Percentiles rank a stretch among this genome's conserved stretches.
Evolutionary conservation across 1,140 invertebrate genomes (phyloP).

Genomic region (Alviniconcha marisindica): DNA sequence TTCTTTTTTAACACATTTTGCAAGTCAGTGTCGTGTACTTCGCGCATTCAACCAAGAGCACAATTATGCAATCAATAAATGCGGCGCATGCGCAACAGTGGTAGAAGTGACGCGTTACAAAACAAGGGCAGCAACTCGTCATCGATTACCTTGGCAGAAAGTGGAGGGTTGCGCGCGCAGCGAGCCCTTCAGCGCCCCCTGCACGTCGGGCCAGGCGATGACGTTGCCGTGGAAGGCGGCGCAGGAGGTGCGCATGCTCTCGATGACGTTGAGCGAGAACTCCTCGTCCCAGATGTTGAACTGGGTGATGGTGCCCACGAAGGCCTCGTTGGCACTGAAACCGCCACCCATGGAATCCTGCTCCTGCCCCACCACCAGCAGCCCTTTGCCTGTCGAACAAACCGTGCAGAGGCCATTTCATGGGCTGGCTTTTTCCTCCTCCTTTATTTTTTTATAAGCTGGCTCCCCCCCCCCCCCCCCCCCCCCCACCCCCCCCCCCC

Average conservation of each 20-base stretch:
- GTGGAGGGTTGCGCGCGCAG: slow-evolving; percentile 71
- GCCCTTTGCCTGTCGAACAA: slow-evolving; percentile 76
- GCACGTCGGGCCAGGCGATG: slow-evolving; percentile 81
- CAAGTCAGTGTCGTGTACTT: neutral
- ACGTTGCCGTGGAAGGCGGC: slow-evolving; percentile 77
- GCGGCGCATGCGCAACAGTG: neutral
- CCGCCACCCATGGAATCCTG: slow-evolving; percentile 82
- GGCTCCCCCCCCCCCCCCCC: no score
- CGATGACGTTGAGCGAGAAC: slow-evolving; percentile 76
- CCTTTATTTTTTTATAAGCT: no score
- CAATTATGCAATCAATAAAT: no score
- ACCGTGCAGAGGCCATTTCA: no score
- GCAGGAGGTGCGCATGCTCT: slow-evolving; percentile 78
- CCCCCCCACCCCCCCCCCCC: no score
- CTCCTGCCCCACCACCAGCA: slow-evolving; percentile 84
- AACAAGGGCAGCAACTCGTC: no score
- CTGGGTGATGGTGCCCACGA: slow-evolving; percentile 80
- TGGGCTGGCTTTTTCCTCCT: no score
- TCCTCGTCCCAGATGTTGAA: slow-evolving; percentile 82
- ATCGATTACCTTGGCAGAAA: slow-evolving; percentile 75
- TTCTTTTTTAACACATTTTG: neutral
- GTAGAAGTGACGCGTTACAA: no score
- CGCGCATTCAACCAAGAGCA: no score
- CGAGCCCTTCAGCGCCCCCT: slow-evolving; percentile 77
- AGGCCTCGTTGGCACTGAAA: slow-evolving; percentile 83